phyloP scores from a whole-genome alignment of 2,888 invertebrate genomes.

The Dasysyrphus albostriatus region DNA sequence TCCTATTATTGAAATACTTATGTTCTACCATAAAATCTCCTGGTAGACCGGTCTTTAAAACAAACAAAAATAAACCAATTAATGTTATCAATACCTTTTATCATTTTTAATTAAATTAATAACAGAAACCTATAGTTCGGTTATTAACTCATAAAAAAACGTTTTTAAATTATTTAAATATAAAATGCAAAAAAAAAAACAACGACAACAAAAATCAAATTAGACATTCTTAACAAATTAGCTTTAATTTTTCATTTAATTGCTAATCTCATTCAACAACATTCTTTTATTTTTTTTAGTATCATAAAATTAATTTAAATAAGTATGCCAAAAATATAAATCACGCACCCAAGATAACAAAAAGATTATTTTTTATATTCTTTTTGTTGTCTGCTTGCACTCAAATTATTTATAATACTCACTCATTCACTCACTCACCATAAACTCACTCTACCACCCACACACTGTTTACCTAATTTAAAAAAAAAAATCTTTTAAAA shows the following conservation, averaged over 20 bases:
- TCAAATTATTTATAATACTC: slow-evolving; percentile 15
- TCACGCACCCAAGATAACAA: background rate
- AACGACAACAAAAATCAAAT: background rate
- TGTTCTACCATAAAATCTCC: no score
- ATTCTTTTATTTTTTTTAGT: background rate
- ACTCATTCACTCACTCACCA: background rate
- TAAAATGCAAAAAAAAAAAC: no score
- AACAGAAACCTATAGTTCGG: no score
- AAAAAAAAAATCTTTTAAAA: slow-evolving; percentile 38
- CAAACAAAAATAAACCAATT: no score
- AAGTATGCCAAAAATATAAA: slow-evolving; percentile 17
- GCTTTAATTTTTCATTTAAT: background rate
- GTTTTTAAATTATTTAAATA: no score
- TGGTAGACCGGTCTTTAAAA: no score
- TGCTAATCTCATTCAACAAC: background rate
- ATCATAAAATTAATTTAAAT: background rate
- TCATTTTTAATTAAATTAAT: no score
- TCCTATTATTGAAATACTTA: no score
- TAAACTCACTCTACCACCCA: background rate
- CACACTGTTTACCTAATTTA: background rate
- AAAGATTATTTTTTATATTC: background rate
- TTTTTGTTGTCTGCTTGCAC: slow-evolving; percentile 14
- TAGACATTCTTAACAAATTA: background rate
- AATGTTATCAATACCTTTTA: no score
- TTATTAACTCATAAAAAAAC: no score